Base-by-base conservation (phyloP, 2,113 vertebrate genomes). In the Chunga burmeisteri region DNA sequence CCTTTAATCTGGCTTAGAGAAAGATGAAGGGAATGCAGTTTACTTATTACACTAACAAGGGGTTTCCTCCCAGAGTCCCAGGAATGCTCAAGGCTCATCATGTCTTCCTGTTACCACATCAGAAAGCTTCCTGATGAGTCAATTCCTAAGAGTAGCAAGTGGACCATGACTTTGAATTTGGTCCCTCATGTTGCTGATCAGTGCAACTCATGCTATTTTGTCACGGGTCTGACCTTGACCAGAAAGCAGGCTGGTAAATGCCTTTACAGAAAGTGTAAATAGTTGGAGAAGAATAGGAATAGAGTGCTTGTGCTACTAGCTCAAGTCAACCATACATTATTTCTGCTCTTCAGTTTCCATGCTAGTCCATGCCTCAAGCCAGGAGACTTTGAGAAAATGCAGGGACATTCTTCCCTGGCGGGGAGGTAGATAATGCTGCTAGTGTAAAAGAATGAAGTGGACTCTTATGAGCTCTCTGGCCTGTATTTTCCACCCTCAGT, bases 371-470 rank as follows among this genome's bases (percentile, higher is more conserved):
- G 65, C 53, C 46, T 93, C 56, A 50, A 58, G 30, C 42, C 83
- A 90, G 36, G 58, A 67, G 16, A 58, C 52, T 59, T 67, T 63
- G 42, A 90, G 67, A 75, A 88, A 87, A 93, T 18, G 70, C 53
- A 78, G 18, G 16, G 36, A 34, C 52, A 62, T 87, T 88, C 32
- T 77, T 61, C 81, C 70, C 70, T 89, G n/a, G 7, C 0, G 0
- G 42, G 66, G 89, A 94, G 67, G 66, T 77, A 62, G 58, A 91
- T 81, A 95, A 95, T 88, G 49, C 50, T 68, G 49, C 93, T 87
- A 90, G 66, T 92, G 90, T 97, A 46, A 92, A 95, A 95, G 70
- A 79, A 90, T 77, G 70, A 95, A 95, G 75, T 81, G 88, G 88
- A 88, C 91, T 86, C 71, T 91, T 90, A 91, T 62, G 71, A 94